phyloP scores from a whole-genome alignment of 2,113 vertebrate species.

The Psittacula cyanocephala region DNA sequence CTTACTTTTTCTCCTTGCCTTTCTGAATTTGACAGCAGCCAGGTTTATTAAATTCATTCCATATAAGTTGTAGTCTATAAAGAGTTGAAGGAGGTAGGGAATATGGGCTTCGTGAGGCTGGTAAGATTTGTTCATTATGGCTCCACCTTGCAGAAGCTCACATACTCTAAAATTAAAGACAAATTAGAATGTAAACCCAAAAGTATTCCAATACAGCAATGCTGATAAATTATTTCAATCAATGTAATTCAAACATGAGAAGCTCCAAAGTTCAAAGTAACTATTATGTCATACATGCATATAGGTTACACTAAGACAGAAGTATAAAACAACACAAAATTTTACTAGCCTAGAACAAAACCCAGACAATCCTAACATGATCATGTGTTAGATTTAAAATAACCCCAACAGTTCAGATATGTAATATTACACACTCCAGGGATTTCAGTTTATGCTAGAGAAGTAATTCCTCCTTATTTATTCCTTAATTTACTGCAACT shows the following conservation, averaged over 20 bases:
- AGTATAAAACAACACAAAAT: not conserved
- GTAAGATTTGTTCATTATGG: conserved; percentile 96
- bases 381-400: not conserved
- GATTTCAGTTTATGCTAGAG: not conserved
- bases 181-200: conserved; percentile 11
- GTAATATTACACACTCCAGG: not conserved
- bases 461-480: not conserved
- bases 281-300: not conserved
- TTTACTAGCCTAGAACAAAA: not conserved
- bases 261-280: not conserved
- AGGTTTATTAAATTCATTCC: conserved; percentile 97
- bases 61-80: conserved; percentile 98
- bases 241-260: not conserved
- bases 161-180: conserved; percentile 83
- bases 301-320: not conserved
- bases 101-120: conserved; percentile 98
- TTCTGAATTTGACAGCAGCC: conserved; percentile 93
- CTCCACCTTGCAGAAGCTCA: conserved; percentile 96
- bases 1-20: conserved; percentile 83
- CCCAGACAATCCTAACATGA: not conserved
- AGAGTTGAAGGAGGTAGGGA: conserved; percentile 97
- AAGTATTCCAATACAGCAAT: not conserved
- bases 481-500: not conserved
- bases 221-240: not conserved
- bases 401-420: not conserved